These are phyloP conservation scores for Oxystoma pomonae DNA, from an alignment of 2,888 invertebrate species.

Conservation along the genomic window DNA sequence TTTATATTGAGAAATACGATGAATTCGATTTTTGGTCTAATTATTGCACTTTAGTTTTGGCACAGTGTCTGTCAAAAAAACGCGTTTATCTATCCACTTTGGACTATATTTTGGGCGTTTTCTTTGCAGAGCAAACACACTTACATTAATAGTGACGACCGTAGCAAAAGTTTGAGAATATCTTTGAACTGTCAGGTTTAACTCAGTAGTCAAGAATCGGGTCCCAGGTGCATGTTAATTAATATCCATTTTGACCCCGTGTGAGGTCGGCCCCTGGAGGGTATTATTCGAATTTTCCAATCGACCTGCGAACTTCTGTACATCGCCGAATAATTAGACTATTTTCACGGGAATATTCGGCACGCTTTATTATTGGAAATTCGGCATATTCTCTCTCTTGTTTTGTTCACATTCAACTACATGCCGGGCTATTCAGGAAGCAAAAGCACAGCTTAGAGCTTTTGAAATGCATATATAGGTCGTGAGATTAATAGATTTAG, in stretches of 20 bases:
- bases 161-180: no score
- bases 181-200: no score
- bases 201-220: no score
- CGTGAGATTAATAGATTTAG: no score
- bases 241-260: neutral
- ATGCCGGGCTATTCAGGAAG: no score
- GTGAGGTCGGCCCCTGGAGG: neutral
- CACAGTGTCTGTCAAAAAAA: neutral
- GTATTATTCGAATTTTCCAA: neutral
- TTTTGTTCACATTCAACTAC: no score
- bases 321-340: neutral
- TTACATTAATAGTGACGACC: neutral
- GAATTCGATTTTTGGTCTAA: neutral
- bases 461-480: no score
- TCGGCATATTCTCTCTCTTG: no score
- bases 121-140: neutral
- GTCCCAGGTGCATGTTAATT: no score
- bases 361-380: no score
- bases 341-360: neutral
- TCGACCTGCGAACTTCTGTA: neutral
- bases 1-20: neutral
- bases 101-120: neutral
- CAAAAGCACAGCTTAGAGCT: no score
- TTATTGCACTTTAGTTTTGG: neutral
- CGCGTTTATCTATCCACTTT: neutral